Evolutionary conservation across 2,113 vertebrate genomes (phyloP).

Genomic region (Canis aureus): DNA sequence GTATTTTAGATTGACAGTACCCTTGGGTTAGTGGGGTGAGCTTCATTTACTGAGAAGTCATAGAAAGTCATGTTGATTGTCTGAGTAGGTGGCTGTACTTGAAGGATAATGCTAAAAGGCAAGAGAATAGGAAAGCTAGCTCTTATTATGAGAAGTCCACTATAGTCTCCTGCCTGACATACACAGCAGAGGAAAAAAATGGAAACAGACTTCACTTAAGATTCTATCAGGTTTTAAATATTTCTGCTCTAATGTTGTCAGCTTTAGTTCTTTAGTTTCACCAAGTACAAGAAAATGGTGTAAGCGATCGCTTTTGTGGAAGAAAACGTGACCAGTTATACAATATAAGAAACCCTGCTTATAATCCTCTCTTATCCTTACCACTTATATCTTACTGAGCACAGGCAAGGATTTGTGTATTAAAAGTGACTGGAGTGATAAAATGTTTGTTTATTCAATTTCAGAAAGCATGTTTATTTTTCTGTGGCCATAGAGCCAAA

Average conservation of each 20-base stretch:
- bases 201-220: conserved; percentile 27
- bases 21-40: conserved; percentile 80
- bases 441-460: conserved; percentile 83
- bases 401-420: conserved; percentile 73
- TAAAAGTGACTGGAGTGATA: conserved; percentile 76
- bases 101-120: conserved; percentile 74
- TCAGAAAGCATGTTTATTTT: conserved; percentile 80
- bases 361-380: conserved; percentile 65
- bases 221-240: conserved; percentile 79
- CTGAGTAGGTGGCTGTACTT: conserved; percentile 84
- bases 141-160: conserved; percentile 60
- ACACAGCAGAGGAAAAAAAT: background rate
- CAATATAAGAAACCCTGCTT: conserved; percentile 19
- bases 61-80: conserved; percentile 84
- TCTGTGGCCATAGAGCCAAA: conserved; percentile 73
- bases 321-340: conserved; percentile 54
- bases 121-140: conserved; percentile 68
- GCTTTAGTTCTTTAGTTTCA: conserved; percentile 62
- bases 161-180: conserved; percentile 23
- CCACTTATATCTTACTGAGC: conserved; percentile 46
- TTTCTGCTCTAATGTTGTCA: conserved; percentile 75
- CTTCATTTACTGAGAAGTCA: conserved; percentile 85
- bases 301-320: conserved; percentile 69
- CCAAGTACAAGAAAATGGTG: conserved; percentile 44
- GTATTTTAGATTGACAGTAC: conserved; percentile 86